phyloP scores from a whole-genome alignment of 2,113 vertebrate genomes.

The Tetrax tetrax region DNA sequence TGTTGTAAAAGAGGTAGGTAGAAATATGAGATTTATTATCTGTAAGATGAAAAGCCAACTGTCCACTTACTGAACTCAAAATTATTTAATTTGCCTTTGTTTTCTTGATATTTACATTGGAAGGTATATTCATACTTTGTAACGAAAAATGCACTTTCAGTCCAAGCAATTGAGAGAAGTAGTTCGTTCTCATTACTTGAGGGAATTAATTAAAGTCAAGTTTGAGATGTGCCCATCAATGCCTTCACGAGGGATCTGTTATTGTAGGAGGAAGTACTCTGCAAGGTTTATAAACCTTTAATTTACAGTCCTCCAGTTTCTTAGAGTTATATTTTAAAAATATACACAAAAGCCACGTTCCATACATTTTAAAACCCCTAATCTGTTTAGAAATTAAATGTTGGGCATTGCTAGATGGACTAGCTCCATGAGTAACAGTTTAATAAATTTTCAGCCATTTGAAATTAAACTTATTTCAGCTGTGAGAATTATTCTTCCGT shows the following conservation, averaged over 20 bases:
- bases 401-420: not conserved
- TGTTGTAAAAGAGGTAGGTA: not conserved
- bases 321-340: not conserved
- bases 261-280: not conserved
- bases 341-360: not conserved
- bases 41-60: not conserved
- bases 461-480: not conserved
- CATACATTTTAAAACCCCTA: not conserved
- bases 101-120: conserved; percentile 20
- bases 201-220: conserved; percentile 24
- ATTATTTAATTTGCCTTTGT: not conserved
- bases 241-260: not conserved
- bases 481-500: not conserved
- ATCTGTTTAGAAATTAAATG: not conserved
- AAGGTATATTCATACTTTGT: not conserved
- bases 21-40: not conserved
- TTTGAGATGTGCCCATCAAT: not conserved
- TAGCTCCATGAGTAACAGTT: not conserved
- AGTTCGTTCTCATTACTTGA: not conserved
- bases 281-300: not conserved
- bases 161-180: not conserved
- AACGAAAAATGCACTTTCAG: conserved; percentile 14
- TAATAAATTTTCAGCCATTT: not conserved
- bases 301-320: not conserved
- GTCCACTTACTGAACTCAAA: not conserved